Conservation (phyloP, 1,140 invertebrate species). For the Lasaia peninsularis region DNA sequence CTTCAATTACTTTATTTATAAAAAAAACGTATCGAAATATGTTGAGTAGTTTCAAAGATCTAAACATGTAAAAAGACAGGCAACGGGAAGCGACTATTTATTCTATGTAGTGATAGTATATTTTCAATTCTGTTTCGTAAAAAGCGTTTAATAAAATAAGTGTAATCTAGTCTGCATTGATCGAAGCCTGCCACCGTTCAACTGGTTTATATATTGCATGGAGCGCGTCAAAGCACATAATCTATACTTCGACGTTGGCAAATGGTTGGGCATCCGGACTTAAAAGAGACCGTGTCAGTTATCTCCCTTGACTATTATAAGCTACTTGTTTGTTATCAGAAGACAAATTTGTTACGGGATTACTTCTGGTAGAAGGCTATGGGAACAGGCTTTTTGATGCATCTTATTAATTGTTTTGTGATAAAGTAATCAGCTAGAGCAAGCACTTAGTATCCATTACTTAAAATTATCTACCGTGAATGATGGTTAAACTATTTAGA, state of each 20-base stretch:
- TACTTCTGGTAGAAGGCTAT: constrained; percentile 10
- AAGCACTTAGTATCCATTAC: constrained; percentile 3
- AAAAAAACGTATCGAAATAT: too few species aligned
- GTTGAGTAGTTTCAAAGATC: too few species aligned
- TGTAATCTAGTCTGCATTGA: neutral
- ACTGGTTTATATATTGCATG: constrained; percentile 11
- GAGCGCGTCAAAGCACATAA: constrained; percentile 7
- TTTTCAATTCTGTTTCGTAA: too few species aligned
- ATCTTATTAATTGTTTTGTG: constrained; percentile 8
- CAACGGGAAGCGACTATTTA: too few species aligned
- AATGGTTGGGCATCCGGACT: constrained; percentile 8
- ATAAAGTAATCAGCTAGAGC: constrained; percentile 1
- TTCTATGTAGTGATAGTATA: too few species aligned
- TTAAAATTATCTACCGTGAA: neutral
- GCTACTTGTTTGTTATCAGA: constrained; percentile 12
- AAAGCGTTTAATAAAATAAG: too few species aligned
- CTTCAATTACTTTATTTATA: too few species aligned
- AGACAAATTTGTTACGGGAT: constrained; percentile 11
- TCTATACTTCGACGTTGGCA: constrained; percentile 12
- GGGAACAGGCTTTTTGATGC: constrained; percentile 6
- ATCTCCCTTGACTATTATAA: constrained; percentile 4
- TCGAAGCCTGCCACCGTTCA: neutral
- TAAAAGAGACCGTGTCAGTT: constrained; percentile 6
- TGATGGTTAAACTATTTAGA: neutral
- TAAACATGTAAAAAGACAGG: too few species aligned